phyloP scores from a whole-genome alignment of 2,888 invertebrate species.

The Acanthosoma haemorrhoidale region DNA sequence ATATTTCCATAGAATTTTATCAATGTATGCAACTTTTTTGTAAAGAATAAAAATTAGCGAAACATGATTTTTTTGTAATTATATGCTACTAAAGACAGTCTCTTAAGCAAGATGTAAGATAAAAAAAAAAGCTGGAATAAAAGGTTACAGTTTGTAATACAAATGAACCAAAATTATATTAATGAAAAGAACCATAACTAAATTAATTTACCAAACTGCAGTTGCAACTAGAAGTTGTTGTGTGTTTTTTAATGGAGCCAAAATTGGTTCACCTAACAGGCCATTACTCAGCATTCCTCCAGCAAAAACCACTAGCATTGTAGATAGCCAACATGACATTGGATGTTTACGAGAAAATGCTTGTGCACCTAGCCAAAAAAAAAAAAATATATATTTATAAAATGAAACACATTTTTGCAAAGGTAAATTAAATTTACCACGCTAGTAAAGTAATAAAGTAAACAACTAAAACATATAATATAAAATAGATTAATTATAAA shows the following conservation, averaged over 20 bases:
- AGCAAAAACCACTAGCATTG: conserved; percentile 96
- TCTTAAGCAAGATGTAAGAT: too few relatives aligned
- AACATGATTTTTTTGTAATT: neutral
- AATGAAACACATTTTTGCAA: too few relatives aligned
- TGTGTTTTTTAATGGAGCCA: conserved; percentile 92
- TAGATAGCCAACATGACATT: conserved; percentile 94
- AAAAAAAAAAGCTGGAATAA: too few relatives aligned
- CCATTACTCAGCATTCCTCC: conserved; percentile 95
- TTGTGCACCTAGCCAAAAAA: conserved; percentile 76
- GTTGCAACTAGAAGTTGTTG: conserved; percentile 88
- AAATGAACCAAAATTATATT: too few relatives aligned
- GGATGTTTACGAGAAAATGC: conserved; percentile 96
- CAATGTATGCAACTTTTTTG: too few relatives aligned
- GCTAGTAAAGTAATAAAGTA: too few relatives aligned
- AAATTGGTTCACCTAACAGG: conserved; percentile 89
- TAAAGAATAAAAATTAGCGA: neutral
- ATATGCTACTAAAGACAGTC: neutral
- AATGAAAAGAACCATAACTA: too few relatives aligned
- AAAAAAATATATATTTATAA: too few relatives aligned
- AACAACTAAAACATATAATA: too few relatives aligned
- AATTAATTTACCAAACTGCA: conserved; percentile 71
- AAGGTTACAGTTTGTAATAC: too few relatives aligned
- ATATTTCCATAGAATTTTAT: too few relatives aligned
- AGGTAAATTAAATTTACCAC: too few relatives aligned
- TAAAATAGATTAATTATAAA: neutral